Conservation (phyloP, 2,113 vertebrate species). For the Pachypanchax playfairii region DNA sequence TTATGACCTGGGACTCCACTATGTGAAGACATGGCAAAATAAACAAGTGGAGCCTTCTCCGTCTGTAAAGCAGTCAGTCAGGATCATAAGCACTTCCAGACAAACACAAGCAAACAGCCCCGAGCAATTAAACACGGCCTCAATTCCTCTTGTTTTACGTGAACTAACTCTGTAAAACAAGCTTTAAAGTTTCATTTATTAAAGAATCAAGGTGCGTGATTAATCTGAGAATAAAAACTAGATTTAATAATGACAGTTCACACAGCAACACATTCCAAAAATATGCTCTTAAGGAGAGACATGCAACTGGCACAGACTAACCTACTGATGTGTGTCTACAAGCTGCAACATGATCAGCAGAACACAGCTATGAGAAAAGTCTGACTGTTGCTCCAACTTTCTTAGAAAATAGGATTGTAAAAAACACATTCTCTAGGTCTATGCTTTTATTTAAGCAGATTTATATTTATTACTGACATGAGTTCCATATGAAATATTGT, state of each 20-base stretch:
- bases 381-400: slow-evolving; percentile 24
- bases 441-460: neutral
- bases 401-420: slow-evolving; percentile 4
- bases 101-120: slow-evolving; percentile 28
- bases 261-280: neutral
- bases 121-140: slow-evolving; percentile 19
- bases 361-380: slow-evolving; percentile 41
- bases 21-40: slow-evolving; percentile 28
- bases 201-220: slow-evolving; percentile 31
- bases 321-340: slow-evolving; percentile 44
- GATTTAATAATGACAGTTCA: slow-evolving; percentile 4
- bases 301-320: slow-evolving; percentile 21
- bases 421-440: neutral
- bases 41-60: slow-evolving; percentile 31
- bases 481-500: no score
- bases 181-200: slow-evolving; percentile 25
- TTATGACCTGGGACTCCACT: slow-evolving; percentile 27
- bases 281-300: slow-evolving; percentile 21
- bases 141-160: slow-evolving; percentile 14
- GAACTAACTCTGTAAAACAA: slow-evolving; percentile 4
- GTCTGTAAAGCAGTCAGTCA: slow-evolving; percentile 38
- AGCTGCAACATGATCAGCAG: slow-evolving; percentile 55
- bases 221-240: slow-evolving; percentile 29
- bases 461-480: no score
- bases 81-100: slow-evolving; percentile 40